A percentile compares a stretch with the other conserved stretches of the same genome.
Conservation (phyloP, 2,888 invertebrate species). For the Lycophotia porphyrea region DNA sequence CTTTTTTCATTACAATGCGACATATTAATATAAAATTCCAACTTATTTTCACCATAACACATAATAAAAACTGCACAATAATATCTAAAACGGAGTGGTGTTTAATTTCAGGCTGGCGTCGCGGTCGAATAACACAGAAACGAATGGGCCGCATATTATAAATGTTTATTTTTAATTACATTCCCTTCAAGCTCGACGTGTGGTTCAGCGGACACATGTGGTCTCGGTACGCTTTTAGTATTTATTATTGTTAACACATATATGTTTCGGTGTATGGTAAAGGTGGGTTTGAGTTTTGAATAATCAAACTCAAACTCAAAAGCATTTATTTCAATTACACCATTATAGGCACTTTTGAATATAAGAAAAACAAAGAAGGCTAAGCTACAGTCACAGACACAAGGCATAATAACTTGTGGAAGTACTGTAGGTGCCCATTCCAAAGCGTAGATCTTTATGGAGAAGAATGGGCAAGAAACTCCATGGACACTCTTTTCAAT, state of each 20-base stretch:
- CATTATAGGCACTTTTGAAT: too few relatives aligned
- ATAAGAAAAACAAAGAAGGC: too few relatives aligned
- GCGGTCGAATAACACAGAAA: slow-evolving; percentile 56
- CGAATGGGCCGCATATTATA: slow-evolving; percentile 62
- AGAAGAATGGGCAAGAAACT: too few relatives aligned
- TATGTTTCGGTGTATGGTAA: neutral
- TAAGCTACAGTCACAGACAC: too few relatives aligned
- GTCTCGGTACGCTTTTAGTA: slow-evolving; percentile 30
- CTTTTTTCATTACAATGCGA: neutral
- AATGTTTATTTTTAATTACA: slow-evolving; percentile 70
- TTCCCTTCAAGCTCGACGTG: slow-evolving; percentile 62
- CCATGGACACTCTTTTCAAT: too few relatives aligned
- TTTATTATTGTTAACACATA: slow-evolving; percentile 19
- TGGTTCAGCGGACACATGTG: slow-evolving; percentile 49
- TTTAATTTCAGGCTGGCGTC: slow-evolving; percentile 54
- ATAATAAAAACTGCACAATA: slow-evolving; percentile 24
- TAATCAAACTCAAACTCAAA: too few relatives aligned
- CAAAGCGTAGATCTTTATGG: too few relatives aligned
- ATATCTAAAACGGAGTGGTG: slow-evolving; percentile 47
- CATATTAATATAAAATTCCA: neutral
- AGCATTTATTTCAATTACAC: too few relatives aligned
- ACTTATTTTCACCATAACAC: slow-evolving; percentile 5
- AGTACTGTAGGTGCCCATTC: too few relatives aligned
- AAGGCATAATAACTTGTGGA: too few relatives aligned
- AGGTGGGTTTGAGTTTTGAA: neutral